Conservation (phyloP, 2,888 invertebrate species). For the Ormyrus labotus region DNA sequence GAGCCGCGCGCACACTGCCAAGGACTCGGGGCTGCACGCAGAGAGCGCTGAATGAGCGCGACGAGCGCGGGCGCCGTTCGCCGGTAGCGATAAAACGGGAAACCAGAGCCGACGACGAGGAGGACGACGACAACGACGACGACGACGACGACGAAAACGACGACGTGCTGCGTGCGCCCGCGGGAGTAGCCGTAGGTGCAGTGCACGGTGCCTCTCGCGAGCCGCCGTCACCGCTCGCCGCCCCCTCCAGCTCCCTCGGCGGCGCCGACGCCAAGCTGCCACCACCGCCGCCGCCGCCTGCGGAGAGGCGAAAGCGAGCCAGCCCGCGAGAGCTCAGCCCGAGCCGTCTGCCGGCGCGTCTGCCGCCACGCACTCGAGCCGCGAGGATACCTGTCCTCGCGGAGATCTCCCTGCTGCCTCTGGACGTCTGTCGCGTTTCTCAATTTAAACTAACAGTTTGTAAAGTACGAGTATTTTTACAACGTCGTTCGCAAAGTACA, state of each 20-base stretch:
- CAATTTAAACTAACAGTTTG: too few relatives aligned
- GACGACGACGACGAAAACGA: too few relatives aligned
- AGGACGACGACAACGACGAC: too few relatives aligned
- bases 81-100: neutral
- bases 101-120: too few relatives aligned
- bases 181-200: constrained; percentile 69
- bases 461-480: too few relatives aligned
- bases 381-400: neutral
- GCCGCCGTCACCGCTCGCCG: constrained; percentile 31
- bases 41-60: neutral
- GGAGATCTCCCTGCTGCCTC: neutral
- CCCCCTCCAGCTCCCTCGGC: constrained; percentile 24
- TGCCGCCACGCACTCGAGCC: neutral
- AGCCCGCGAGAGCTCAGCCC: constrained; percentile 54
- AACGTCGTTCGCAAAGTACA: too few relatives aligned
- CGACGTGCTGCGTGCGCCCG: constrained; percentile 60
- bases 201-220: constrained; percentile 60
- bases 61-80: constrained; percentile 23
- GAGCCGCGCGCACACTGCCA: too few relatives aligned
- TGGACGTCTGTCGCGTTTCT: neutral
- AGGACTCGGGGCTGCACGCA: too few relatives aligned
- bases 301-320: constrained; percentile 33
- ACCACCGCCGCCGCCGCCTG: constrained; percentile 29
- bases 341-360: constrained; percentile 52
- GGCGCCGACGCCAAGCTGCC: constrained; percentile 34